phyloP scores from a whole-genome alignment of 2,888 invertebrate genomes.

The Eilema griseolum region DNA sequence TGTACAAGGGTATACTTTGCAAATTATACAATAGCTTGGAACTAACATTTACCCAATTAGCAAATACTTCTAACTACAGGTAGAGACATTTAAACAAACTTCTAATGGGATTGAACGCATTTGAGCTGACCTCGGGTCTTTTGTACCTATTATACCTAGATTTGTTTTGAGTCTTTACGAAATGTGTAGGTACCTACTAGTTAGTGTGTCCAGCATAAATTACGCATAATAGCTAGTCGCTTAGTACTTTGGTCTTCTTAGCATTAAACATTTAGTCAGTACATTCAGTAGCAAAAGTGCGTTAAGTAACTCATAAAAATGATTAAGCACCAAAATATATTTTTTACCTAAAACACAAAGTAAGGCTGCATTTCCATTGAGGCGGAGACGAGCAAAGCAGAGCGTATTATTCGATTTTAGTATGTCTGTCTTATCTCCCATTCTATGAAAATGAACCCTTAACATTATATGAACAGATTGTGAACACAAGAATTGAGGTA shows the following conservation, averaged over 20 bases:
- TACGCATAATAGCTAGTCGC: slow-evolving; percentile 30
- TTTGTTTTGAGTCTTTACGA: slow-evolving; percentile 33
- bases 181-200: slow-evolving; percentile 19
- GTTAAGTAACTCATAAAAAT: background rate
- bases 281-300: background rate
- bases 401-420: background rate
- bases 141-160: slow-evolving; percentile 38
- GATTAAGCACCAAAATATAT: background rate
- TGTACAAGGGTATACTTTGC: slow-evolving; percentile 13
- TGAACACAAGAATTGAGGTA: too few relatives aligned
- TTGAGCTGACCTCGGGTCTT: slow-evolving; percentile 30
- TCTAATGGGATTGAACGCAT: slow-evolving; percentile 26
- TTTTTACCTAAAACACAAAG: too few relatives aligned
- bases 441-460: too few relatives aligned
- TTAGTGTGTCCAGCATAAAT: slow-evolving; percentile 38
- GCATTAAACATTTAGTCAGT: slow-evolving; percentile 17
- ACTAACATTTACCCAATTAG: slow-evolving; percentile 27
- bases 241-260: slow-evolving; percentile 7
- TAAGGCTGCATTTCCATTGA: background rate
- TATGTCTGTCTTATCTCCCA: background rate
- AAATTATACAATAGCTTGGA: slow-evolving; percentile 7
- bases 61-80: slow-evolving; percentile 14
- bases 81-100: slow-evolving; percentile 33
- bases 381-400: background rate
- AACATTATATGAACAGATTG: too few relatives aligned